Base-by-base conservation (phyloP, 2,113 vertebrate genomes). In the Myotis davidii region DNA sequence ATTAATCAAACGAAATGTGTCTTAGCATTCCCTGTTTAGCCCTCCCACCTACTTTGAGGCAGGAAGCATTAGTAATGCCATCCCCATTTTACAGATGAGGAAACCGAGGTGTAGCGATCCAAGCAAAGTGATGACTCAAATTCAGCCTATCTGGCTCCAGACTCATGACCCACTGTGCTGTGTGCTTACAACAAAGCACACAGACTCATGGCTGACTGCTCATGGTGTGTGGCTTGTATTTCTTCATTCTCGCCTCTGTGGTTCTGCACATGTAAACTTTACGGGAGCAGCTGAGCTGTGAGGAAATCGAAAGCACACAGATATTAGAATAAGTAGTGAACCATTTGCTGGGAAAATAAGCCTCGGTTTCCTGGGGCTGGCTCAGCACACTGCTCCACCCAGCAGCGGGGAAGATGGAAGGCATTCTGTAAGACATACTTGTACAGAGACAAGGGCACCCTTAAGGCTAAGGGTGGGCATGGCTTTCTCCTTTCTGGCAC, bases 271-370 rank as follows among this genome's bases (percentile, higher is more conserved):
- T 90, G 90, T 95, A 20, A 83, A 54, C 16, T n/a, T 81, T 29
- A 18, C 29, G 83, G 34, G 48, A 96, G 94, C 91, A 96, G 97
- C 96, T 97, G 54, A 96, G 94, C 96, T 96, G 79, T 98, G 97
- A 97, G 95, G 95, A 97, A 97, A 97, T 94, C 69, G 94, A 91
- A 97, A 96, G 74, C 50, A 79, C 88, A 94, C 85, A 97, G 97
- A 97, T 97, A 95, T 98, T 98, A 97, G 96, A 94, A 93, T 94
- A 97, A 94, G 70, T 98, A 97, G 85, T 76, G 85, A 98, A 91
- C 94, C 96, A 96, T 98, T 98, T 98, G 32, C 94, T 95, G 94
- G 97, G 91, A 95, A 97, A 98, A 97, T 16, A 97, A 95, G 84
- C 91, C 93, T 78, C 93, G 94, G 96, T 97, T 97, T 97, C 97